Evolutionary conservation across 2,113 vertebrate genomes (phyloP).

Genomic region (Morone saxatilis): DNA sequence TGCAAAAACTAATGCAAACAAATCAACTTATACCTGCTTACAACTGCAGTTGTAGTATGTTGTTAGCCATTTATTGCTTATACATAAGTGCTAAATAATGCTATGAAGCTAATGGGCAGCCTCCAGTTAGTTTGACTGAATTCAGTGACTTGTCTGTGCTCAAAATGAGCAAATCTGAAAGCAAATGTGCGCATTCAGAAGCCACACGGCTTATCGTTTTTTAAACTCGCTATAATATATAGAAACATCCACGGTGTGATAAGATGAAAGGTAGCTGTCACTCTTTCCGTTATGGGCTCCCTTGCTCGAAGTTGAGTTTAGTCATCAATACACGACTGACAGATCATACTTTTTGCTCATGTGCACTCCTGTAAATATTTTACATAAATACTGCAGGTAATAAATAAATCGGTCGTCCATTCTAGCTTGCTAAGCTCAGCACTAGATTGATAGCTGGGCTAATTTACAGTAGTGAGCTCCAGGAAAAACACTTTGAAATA

Average conservation of each 20-base stretch:
- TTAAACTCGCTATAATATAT: background rate
- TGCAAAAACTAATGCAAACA: background rate
- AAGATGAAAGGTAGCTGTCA: constrained; percentile 38
- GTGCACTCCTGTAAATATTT: constrained; percentile 59
- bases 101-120: background rate
- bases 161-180: background rate
- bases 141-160: background rate
- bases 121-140: background rate
- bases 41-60: background rate
- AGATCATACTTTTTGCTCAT: constrained; percentile 50
- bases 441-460: constrained; percentile 40
- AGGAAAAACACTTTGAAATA: constrained; percentile 54
- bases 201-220: background rate
- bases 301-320: constrained; percentile 10
- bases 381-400: constrained; percentile 54
- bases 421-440: constrained; percentile 46
- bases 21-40: background rate
- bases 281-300: constrained; percentile 23
- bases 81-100: background rate
- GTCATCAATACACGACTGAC: constrained; percentile 35
- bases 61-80: background rate
- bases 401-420: constrained; percentile 46
- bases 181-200: background rate
- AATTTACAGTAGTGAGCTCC: constrained; percentile 54
- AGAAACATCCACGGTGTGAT: background rate